Base-by-base conservation (phyloP, 2,797 vertebrate genomes). In the Mareca strepera region DNA sequence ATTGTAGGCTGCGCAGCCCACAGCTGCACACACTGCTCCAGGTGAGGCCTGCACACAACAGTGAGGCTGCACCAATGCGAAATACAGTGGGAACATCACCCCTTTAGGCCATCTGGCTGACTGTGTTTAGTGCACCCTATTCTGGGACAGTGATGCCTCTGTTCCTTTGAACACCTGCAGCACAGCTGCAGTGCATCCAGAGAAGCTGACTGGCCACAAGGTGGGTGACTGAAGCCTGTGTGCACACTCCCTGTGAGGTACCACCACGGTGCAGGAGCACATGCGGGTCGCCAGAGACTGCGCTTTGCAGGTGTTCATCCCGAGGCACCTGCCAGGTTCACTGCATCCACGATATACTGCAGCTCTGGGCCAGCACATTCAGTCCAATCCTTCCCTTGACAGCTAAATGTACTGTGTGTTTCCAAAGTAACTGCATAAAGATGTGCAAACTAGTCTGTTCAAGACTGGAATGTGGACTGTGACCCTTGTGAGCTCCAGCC, bases 191-290 rank as follows among this genome's bases (percentile, higher is more conserved):
- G 55, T 7, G 8, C 16, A 17, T 17, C 26, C 8, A n/a, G 29
- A 17, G 4, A 12, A 29, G 6, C n/a, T 18, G 44, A 31, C 3
- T 35, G 37, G 50, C 7, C 16, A 11, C 6, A 9, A 14, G 48
- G 12, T 50, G 9, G 7, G 35, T n/a, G 7, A 7, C 26, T 18
- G 41, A 16, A 55, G 12, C 7, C 35, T 2, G 6, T 20, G 37
- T 52, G 15, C 21, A 46, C 0, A 0, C 28, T 31, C 6, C 11
- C 25, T 28, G 12, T 10, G 12, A 1, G 2, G 13, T 9, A 5
- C 14, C 3, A 11, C 12, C 1, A 0, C 39, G 31, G 33, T 18
- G 11, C 53, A 23, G 1, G 1, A 56, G 23, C 3, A 7, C 12
- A 39, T n/a, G 26, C 0, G 2, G 41, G 17, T 56, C 23, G 48